A percentile compares a stretch with the other conserved stretches of the same genome.
Conservation (phyloP, 1,140 invertebrate species). For the Drosophila lowei region DNA sequence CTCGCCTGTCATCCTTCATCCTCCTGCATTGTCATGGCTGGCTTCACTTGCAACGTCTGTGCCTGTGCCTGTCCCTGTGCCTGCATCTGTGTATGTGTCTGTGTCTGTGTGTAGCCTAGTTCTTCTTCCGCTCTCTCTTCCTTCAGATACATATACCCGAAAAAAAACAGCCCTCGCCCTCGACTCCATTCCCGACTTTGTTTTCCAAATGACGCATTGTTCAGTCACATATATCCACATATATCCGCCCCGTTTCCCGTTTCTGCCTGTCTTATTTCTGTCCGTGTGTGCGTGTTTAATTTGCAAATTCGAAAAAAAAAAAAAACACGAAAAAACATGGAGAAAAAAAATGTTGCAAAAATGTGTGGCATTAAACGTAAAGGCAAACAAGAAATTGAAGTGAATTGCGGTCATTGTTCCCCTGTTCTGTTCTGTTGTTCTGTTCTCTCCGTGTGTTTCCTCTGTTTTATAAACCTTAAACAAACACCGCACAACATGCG, state of each 20-base stretch:
- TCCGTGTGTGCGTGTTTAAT: constrained; percentile 71
- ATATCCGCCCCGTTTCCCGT: constrained; percentile 1
- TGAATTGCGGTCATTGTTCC: constrained; percentile 76
- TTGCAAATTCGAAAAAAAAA: constrained; percentile 60
- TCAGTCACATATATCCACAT: constrained; percentile 12
- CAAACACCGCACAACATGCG: constrained; percentile 1
- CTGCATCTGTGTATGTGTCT: constrained; percentile 21
- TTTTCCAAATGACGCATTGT: constrained; percentile 77
- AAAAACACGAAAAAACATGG: constrained; percentile 45
- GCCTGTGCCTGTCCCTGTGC: too few species aligned
- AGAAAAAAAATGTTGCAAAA: constrained; percentile 45
- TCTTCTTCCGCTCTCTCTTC: constrained; percentile 28
- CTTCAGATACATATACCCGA: neutral
- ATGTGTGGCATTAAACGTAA: constrained; percentile 45
- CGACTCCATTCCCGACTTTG: constrained; percentile 47
- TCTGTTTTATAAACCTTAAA: constrained; percentile 27
- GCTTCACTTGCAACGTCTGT: constrained; percentile 40
- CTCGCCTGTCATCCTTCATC: constrained; percentile 27
- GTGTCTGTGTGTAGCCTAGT: constrained; percentile 46
- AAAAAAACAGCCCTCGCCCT: constrained; percentile 51
- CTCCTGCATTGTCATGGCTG: constrained; percentile 43
- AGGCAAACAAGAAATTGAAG: constrained; percentile 56
- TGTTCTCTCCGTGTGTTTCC: constrained; percentile 3
- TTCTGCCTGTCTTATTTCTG: constrained; percentile 14
- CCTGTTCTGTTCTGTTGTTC: constrained; percentile 4